Evolutionary conservation across 2,113 vertebrate genomes (phyloP).

Genomic region (Psittacula cyanocephala): DNA sequence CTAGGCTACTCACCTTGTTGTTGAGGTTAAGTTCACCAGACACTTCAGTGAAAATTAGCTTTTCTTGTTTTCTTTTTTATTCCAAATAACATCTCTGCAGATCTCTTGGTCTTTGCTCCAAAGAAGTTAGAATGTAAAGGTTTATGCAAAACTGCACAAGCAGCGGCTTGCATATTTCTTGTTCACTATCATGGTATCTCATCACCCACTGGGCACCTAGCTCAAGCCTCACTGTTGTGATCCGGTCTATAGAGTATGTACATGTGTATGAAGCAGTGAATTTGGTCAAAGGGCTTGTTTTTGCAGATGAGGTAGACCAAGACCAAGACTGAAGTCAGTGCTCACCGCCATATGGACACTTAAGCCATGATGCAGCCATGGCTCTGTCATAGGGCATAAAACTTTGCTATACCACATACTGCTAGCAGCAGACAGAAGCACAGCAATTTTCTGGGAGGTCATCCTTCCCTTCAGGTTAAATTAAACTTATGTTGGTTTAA

Average conservation of each 20-base stretch:
- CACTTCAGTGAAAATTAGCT: not conserved
- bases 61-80: not conserved
- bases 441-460: not conserved
- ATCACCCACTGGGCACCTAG: no score
- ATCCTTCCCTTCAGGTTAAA: not conserved
- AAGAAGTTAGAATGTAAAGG: not conserved
- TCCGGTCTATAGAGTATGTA: accelerated
- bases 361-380: not conserved
- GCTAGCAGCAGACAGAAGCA: not conserved
- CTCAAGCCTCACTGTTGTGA: not conserved
- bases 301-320: not conserved
- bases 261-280: not conserved
- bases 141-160: not conserved
- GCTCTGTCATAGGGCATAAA: not conserved
- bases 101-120: not conserved
- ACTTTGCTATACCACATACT: not conserved
- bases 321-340: not conserved
- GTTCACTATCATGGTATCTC: not conserved
- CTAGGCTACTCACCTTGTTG: not conserved
- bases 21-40: not conserved
- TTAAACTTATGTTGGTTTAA: not conserved
- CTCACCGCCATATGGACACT: not conserved
- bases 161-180: not conserved
- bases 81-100: not conserved
- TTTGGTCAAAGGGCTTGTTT: not conserved